Conservation (phyloP, 2,888 invertebrate species). For the Pterostichus niger region DNA sequence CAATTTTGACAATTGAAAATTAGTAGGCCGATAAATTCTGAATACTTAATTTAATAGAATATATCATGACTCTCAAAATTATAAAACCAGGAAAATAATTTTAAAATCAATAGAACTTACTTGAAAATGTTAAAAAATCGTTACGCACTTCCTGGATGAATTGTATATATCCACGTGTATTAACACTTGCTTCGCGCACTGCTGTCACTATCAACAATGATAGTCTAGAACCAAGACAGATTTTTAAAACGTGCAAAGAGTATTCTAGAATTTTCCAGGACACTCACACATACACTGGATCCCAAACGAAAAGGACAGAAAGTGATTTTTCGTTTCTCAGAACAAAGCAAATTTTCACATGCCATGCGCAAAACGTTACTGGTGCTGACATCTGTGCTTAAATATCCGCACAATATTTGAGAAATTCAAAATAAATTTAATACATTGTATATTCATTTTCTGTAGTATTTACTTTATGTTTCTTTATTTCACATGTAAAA, state of each 20-base stretch:
- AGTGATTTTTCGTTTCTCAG: constrained; percentile 45
- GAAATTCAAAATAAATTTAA: too few relatives aligned
- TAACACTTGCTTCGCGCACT: constrained; percentile 21
- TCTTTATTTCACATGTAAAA: too few relatives aligned
- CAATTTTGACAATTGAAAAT: constrained; percentile 11
- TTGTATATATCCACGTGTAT: constrained; percentile 20
- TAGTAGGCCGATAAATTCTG: not conserved
- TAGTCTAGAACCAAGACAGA: constrained; percentile 24
- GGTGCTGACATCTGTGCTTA: not conserved
- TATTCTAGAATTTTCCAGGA: constrained; percentile 63
- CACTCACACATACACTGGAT: not conserved
- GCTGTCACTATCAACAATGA: constrained; percentile 58
- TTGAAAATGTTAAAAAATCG: constrained; percentile 37
- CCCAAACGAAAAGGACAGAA: constrained; percentile 28
- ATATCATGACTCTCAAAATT: constrained; percentile 6
- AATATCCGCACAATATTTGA: not conserved
- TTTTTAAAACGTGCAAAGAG: constrained; percentile 49
- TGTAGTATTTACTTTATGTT: too few relatives aligned
- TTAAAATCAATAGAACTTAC: constrained; percentile 56
- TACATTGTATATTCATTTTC: too few relatives aligned
- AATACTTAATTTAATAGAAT: not conserved
- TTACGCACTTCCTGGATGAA: constrained; percentile 55
- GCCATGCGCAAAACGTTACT: constrained; percentile 41
- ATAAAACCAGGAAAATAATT: constrained; percentile 1
- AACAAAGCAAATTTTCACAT: constrained; percentile 24